phyloP scores from a whole-genome alignment of 2,888 invertebrate genomes.

The Micoletzkya japonica region DNA sequence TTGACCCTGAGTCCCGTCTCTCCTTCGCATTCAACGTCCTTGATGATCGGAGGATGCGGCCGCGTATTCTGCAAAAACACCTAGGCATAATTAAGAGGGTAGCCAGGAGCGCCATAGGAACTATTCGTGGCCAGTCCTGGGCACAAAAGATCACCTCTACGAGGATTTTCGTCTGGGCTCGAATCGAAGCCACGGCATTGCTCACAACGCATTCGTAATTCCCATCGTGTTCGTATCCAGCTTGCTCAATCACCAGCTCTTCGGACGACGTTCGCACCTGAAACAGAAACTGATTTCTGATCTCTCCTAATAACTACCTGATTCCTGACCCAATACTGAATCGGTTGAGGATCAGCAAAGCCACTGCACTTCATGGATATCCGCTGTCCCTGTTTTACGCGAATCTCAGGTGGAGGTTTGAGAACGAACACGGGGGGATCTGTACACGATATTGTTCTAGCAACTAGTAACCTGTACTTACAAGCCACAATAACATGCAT shows the following conservation, averaged over 20 bases:
- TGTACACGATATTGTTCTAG: slow-evolving; percentile 30
- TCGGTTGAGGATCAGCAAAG: slow-evolving; percentile 58
- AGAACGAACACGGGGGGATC: slow-evolving; percentile 50
- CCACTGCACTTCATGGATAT: slow-evolving; percentile 51
- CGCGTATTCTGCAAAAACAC: slow-evolving; percentile 40
- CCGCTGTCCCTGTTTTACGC: slow-evolving; percentile 44
- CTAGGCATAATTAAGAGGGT: not conserved
- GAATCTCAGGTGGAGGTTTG: slow-evolving; percentile 46
- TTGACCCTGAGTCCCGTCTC: slow-evolving; percentile 37
- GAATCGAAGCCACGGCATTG: slow-evolving; percentile 50
- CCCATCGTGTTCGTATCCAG: slow-evolving; percentile 51
- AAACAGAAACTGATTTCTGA: slow-evolving; percentile 26
- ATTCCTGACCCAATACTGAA: slow-evolving; percentile 55
- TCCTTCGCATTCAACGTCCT: slow-evolving; percentile 39
- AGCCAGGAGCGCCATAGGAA: too few relatives aligned
- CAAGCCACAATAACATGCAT: slow-evolving; percentile 56
- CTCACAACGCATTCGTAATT: slow-evolving; percentile 54
- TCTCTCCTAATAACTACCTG: slow-evolving; percentile 34
- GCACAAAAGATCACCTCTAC: slow-evolving; percentile 51
- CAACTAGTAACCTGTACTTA: slow-evolving; percentile 29
- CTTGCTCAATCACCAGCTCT: slow-evolving; percentile 37
- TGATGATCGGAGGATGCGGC: slow-evolving; percentile 44
- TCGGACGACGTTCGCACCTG: slow-evolving; percentile 46
- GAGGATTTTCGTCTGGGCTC: slow-evolving; percentile 37
- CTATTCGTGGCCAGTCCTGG: too few relatives aligned